phyloP scores from a whole-genome alignment of 2,888 invertebrate genomes.

The Alloscopus bannaensis region DNA sequence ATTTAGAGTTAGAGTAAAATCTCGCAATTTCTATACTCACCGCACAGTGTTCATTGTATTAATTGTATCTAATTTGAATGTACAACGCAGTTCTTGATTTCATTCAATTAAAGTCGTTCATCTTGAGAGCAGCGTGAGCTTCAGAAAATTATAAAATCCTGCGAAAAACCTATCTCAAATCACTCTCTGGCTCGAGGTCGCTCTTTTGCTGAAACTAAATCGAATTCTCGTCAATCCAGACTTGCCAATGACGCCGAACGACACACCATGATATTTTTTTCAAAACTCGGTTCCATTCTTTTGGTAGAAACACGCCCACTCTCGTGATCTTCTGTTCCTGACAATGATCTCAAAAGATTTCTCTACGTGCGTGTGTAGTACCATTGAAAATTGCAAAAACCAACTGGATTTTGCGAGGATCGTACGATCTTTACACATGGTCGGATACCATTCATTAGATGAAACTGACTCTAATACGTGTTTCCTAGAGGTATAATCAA shows the following conservation, averaged over 20 bases:
- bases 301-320: neutral
- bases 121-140: neutral
- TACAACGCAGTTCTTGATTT: neutral
- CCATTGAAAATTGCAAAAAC: neutral
- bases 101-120: neutral
- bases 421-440: neutral
- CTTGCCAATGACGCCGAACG: neutral
- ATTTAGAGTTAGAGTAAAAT: neutral
- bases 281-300: neutral
- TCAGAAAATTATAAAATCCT: no score
- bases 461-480: neutral
- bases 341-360: neutral
- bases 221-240: no score
- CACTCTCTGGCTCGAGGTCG: neutral
- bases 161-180: neutral
- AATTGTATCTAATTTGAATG: neutral
- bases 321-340: neutral
- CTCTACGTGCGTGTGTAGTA: neutral
- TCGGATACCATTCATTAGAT: constrained; percentile 1
- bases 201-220: neutral
- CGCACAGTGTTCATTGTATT: neutral
- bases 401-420: neutral
- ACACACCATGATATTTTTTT: neutral
- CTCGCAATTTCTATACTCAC: neutral
- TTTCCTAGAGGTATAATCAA: neutral